These are phyloP conservation scores for Paralvinella palmiformis DNA, from an alignment of 1,140 invertebrate genomes.

Conservation along the genomic window DNA sequence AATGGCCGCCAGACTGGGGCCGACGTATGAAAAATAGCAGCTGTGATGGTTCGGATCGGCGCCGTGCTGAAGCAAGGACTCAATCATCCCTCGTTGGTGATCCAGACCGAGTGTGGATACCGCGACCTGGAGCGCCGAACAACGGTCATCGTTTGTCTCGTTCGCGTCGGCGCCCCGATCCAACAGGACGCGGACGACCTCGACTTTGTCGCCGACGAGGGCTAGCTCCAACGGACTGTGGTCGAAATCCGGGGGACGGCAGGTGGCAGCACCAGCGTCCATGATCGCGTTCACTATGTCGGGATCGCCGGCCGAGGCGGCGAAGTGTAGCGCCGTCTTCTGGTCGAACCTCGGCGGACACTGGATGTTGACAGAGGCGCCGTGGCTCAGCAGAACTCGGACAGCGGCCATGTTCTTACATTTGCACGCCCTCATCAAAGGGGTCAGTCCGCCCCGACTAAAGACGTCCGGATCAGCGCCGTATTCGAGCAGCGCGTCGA, in stretches of 20 bases:
- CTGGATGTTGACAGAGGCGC: slow-evolving; percentile 65
- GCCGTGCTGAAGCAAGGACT: slow-evolving; percentile 66
- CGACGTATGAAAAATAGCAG: slow-evolving; percentile 50
- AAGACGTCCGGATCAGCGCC: slow-evolving; percentile 78
- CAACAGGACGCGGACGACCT: slow-evolving; percentile 55
- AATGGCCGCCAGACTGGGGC: slow-evolving; percentile 59
- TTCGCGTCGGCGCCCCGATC: slow-evolving; percentile 62
- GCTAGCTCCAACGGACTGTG: slow-evolving; percentile 77
- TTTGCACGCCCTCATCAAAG: slow-evolving; percentile 63
- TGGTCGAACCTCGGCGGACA: slow-evolving; percentile 49
- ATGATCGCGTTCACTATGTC: slow-evolving; percentile 6
- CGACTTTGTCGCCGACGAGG: slow-evolving; percentile 56
- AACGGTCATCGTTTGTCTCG: slow-evolving; percentile 61
- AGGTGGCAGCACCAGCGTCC: slow-evolving; percentile 45
- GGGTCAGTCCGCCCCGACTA: slow-evolving; percentile 69
- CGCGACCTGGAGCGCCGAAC: slow-evolving; percentile 77
- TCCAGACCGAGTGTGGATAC: slow-evolving; percentile 70
- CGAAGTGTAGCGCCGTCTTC: slow-evolving; percentile 58
- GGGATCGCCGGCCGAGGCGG: slow-evolving; percentile 34
- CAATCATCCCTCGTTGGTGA: slow-evolving; percentile 56
- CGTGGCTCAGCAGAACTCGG: slow-evolving; percentile 71
- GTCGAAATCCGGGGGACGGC: slow-evolving; percentile 61
- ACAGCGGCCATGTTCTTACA: slow-evolving; percentile 52
- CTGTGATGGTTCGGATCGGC: slow-evolving; percentile 73
- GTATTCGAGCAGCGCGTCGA: slow-evolving; percentile 73